Percentiles rank a stretch among this genome's conserved stretches.
Evolutionary conservation across 2,113 vertebrate genomes (phyloP).

Genomic region (Heterotis niloticus): DNA sequence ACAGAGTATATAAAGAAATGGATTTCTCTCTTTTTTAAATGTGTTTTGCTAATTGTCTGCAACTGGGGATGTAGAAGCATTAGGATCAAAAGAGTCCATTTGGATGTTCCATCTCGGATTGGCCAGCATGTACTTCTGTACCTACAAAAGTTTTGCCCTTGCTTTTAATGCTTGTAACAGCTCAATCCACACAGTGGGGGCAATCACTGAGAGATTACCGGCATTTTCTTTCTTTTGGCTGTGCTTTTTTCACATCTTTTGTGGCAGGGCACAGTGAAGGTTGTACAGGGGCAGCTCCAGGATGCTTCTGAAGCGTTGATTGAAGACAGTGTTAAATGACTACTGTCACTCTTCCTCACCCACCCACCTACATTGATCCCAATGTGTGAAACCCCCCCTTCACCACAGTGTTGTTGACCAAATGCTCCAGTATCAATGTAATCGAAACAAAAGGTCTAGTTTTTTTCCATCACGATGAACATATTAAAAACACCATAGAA

Average conservation of each 20-base stretch:
- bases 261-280: not conserved
- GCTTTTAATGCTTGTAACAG: conserved; percentile 8
- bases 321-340: not conserved
- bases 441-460: not conserved
- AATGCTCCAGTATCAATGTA: not conserved
- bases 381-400: not conserved
- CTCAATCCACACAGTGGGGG: not conserved
- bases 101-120: not conserved
- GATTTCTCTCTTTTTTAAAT: not conserved
- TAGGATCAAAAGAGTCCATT: not conserved
- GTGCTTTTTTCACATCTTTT: not conserved
- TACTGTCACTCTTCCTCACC: not conserved
- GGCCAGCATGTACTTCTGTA: not conserved
- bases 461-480: not conserved
- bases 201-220: not conserved
- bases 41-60: not conserved
- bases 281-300: not conserved
- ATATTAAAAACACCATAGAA: not conserved
- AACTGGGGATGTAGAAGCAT: not conserved
- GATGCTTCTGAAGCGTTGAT: not conserved
- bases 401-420: not conserved
- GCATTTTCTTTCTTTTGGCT: not conserved
- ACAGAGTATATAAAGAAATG: not conserved
- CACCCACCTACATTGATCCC: not conserved
- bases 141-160: not conserved